Evolutionary conservation across 35 echinoderm and acorn worm genomes (phyloP), one percentile per base, ranked within the genome.

Genomic region (Eucidaris tribuloides): DNA sequence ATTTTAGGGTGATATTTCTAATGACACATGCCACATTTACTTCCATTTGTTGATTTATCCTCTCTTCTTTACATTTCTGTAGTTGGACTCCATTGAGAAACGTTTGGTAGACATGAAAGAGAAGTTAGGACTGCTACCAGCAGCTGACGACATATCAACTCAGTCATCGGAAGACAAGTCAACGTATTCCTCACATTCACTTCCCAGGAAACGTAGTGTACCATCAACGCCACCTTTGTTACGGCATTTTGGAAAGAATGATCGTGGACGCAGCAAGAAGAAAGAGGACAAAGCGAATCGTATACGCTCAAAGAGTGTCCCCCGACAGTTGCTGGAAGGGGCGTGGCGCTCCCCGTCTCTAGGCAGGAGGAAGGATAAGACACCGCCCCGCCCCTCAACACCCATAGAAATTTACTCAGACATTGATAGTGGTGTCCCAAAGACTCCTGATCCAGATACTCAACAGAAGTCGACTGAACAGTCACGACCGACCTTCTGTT

Each of bases 261-360:
- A 79, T 19, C 72, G 92, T 24, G 92, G 92, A 0, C 77, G 92
- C 43, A 90, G 81, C 23, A 94, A 90, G 80, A 81, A 82, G 4
- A 85, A 81, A 71, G 92, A 94, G 14, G 76, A 82, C 60, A 71
- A 66, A 4, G 37, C 46, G 4, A 38, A 35, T 4, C 83, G 88
- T 62, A 42, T 77, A 79, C 61, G 92, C 30, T 94, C 92, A 22
- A 89, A 90, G 79, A 94, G 92, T 58, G 92, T 94, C 2, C 92
- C 92, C 0, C 83, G 92, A 24, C 92, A 94, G 52, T 29, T 94
- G 44, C 37, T 94, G 18, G 84, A 94, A 50, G 71, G 77, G 11
- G 81, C 77, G 4, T 80, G 87, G 35, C 79, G 87, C 33, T 89
- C 92, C 4, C 87, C 92, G 6, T 86, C 92, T 2, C 61, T 80